Base-by-base conservation (phyloP, 2,797 vertebrate species). In the Enteromius viviparus region DNA sequence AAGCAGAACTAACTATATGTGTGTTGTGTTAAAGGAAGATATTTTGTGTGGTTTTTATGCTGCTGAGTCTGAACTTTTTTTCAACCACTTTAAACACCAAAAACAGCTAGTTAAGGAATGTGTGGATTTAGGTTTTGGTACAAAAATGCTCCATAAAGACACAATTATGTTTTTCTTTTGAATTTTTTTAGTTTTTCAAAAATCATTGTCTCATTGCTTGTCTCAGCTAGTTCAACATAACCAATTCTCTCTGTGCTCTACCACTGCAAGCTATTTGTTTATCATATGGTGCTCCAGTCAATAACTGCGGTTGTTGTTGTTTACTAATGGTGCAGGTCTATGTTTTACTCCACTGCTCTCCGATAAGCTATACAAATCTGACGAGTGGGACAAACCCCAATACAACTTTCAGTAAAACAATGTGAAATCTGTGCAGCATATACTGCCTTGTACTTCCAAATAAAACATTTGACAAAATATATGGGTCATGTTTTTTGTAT, bases 201-300 rank as follows among this genome's bases (percentile, higher is more conserved):
- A 51, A 55, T 15, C 7, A 5, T 37, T 47, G 17, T 78, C 14
- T 78, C n/a, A 4, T 17, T 58, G 40, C 26, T 70, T 42, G 6
- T 2, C 11, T 49, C 12, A n/a, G 3, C n/a, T 76, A 34, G 21
- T 14, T 23, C 45, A 79, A 4, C 14, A 64, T 47, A 23, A 65
- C 40, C 14, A 80, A 47, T 32, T 49, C 5, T 32, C 7, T 55
- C 70, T 69, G 26, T 55, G 3, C 45, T 77, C 21, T 26, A 53
- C 64, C 4, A 62, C 51, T 9, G 55, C 32, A 55, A 37, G 37
- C 42, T 62, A 23, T 71, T 60, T 53, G 23, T 85, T 85, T 75
- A 23, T 75, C 64, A 85, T 60, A 71, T 71, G 82, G 75, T 83
- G 75, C 82, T 77, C 12, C 14, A 64, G 37, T 60, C 26, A 62